Percentiles rank a stretch among this genome's conserved stretches.
phyloP scores from a whole-genome alignment of 2,888 invertebrate genomes.

The Yponomeuta cagnagella region DNA sequence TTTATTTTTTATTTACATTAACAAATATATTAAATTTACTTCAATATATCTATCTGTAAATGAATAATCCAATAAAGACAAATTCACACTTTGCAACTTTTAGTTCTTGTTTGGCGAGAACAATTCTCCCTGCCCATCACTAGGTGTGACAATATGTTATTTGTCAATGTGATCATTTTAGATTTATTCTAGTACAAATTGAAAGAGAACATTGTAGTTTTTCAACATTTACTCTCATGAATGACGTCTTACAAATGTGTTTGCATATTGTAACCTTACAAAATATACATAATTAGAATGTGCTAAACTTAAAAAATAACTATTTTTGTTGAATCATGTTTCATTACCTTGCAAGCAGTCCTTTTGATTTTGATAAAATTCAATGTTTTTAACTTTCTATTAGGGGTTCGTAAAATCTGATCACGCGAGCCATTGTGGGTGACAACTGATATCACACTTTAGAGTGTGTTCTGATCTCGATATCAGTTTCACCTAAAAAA shows the following conservation, averaged over 20 bases:
- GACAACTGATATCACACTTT: no score
- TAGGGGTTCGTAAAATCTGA: not conserved
- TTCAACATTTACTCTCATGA: slow-evolving; percentile 73
- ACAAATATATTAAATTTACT: not conserved
- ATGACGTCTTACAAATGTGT: slow-evolving; percentile 73
- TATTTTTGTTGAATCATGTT: slow-evolving; percentile 61
- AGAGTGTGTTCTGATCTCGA: no score
- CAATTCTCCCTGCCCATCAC: not conserved
- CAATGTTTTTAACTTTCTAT: not conserved
- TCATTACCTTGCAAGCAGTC: slow-evolving; percentile 67
- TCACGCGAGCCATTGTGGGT: no score
- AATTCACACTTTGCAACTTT: not conserved
- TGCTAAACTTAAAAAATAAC: slow-evolving; percentile 72
- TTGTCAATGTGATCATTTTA: no score
- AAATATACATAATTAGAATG: slow-evolving; percentile 68
- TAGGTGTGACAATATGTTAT: not conserved
- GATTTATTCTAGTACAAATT: not conserved
- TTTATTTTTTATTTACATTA: no score
- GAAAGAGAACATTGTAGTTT: slow-evolving; percentile 33
- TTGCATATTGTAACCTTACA: slow-evolving; percentile 72
- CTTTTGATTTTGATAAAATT: slow-evolving; percentile 26
- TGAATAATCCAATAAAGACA: no score
- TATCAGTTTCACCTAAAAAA: no score
- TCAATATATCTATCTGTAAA: not conserved
- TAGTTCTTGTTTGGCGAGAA: no score